Evolutionary conservation across 1,140 invertebrate species (phyloP).

Genomic region (Penaeus chinensis): DNA sequence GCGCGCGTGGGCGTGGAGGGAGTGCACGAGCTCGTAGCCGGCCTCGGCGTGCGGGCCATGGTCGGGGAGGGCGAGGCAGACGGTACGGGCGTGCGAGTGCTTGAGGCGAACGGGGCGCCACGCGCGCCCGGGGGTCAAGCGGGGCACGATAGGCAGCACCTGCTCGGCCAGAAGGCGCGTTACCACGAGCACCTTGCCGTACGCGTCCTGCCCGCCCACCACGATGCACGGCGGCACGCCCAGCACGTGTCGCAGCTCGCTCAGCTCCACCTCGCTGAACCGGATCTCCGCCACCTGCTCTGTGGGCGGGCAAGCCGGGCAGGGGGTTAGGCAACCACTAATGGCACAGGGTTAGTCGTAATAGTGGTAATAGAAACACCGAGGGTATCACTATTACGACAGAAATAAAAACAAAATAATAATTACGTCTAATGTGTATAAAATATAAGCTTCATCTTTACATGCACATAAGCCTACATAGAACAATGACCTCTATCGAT

Average conservation of each 20-base stretch:
- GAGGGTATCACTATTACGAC: no score
- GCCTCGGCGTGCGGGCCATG: conserved; percentile 8
- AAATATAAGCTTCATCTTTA: no score
- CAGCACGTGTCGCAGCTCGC: conserved; percentile 67
- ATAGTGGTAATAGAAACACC: no score
- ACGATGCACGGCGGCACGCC: conserved; percentile 67
- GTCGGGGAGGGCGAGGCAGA: conserved; percentile 26
- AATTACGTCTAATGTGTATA: no score
- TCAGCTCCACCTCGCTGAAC: conserved; percentile 67
- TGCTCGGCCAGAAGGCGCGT: conserved; percentile 70
- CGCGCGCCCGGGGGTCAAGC: conserved; percentile 26
- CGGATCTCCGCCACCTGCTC: conserved; percentile 67
- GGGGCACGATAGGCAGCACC: conserved; percentile 67
- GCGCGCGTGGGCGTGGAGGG: conserved; percentile 66
- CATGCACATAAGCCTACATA: no score
- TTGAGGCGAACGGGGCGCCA: conserved; percentile 53
- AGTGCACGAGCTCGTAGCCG: conserved; percentile 39
- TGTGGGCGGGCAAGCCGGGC: conserved; percentile 1
- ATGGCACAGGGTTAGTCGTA: no score
- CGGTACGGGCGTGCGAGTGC: conserved; percentile 41
- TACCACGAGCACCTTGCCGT: conserved; percentile 69
- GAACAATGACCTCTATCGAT: no score
- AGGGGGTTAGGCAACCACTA: no score
- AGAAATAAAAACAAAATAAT: no score
- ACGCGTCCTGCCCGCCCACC: conserved; percentile 69